These are phyloP conservation scores for Criorhina ranunculi DNA, from an alignment of 2,888 invertebrate species.

Conservation along the genomic window DNA sequence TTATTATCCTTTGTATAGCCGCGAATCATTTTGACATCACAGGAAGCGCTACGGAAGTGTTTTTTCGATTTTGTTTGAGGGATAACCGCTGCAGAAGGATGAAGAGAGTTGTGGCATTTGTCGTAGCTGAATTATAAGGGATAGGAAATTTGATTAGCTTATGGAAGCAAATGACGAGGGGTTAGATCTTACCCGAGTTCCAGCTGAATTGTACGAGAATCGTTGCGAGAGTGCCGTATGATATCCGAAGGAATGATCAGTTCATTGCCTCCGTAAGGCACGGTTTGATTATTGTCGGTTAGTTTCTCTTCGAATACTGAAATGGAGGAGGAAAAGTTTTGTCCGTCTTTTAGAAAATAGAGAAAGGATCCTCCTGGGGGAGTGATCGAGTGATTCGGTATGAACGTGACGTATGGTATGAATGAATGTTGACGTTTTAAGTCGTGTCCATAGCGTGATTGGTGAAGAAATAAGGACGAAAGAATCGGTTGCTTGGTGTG, in stretches of 20 bases:
- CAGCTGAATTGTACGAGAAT: slow-evolving; percentile 88
- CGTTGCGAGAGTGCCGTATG: slow-evolving; percentile 86
- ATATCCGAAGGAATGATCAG: slow-evolving; percentile 82
- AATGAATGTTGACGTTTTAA: no score
- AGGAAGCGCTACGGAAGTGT: slow-evolving; percentile 84
- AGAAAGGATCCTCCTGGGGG: no score
- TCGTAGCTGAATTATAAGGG: slow-evolving; percentile 81
- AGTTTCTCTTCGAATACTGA: slow-evolving; percentile 91
- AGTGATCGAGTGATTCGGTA: neutral
- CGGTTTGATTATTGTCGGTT: slow-evolving; percentile 84
- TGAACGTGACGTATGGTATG: no score
- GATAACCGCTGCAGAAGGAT: slow-evolving; percentile 75
- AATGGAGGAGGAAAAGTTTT: slow-evolving; percentile 71
- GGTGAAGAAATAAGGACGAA: no score
- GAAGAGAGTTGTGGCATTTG: slow-evolving; percentile 81
- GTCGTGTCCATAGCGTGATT: no score
- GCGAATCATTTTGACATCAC: slow-evolving; percentile 84
- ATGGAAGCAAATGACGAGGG: neutral
- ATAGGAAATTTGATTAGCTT: no score
- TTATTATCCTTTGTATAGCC: slow-evolving; percentile 83
- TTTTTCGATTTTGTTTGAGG: slow-evolving; percentile 84
- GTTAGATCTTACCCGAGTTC: slow-evolving; percentile 85
- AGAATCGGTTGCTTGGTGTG: no score
- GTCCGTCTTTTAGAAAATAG: neutral
- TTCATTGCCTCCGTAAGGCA: slow-evolving; percentile 80